Evolutionary conservation across 1,140 invertebrate genomes (phyloP).

Genomic region (Trachymyrmex cornetzi): DNA sequence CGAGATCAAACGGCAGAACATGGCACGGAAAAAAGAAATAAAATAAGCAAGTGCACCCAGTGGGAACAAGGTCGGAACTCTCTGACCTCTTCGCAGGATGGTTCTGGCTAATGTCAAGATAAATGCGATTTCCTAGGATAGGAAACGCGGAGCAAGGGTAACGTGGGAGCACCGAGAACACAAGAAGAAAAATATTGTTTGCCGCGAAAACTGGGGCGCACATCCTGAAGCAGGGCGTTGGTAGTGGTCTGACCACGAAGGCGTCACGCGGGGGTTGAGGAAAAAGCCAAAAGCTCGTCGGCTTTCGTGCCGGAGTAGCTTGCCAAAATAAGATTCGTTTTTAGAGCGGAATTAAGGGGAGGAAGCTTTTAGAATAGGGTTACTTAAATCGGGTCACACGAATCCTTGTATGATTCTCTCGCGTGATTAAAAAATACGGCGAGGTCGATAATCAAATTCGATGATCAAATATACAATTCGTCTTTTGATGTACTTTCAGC

Average conservation of each 20-base stretch:
- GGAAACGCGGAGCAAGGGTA: constrained; percentile 59
- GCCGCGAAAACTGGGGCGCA: constrained; percentile 78
- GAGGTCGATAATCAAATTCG: constrained; percentile 3
- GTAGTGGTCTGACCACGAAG: constrained; percentile 40
- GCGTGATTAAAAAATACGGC: background rate
- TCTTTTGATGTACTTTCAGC: constrained; percentile 20
- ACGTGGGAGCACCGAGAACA: constrained; percentile 36
- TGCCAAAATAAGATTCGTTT: constrained; percentile 72
- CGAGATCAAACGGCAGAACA: background rate
- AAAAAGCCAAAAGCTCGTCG: constrained; percentile 44
- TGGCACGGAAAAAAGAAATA: background rate
- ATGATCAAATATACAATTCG: background rate
- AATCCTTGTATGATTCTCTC: constrained; percentile 27
- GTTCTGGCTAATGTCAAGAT: constrained; percentile 81
- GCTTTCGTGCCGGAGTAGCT: constrained; percentile 52
- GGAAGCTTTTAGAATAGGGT: constrained; percentile 67
- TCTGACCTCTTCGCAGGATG: constrained; percentile 68
- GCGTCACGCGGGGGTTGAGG: constrained; percentile 29
- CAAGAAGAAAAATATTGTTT: constrained; percentile 80
- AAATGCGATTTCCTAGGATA: constrained; percentile 79
- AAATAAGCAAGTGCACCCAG: constrained; percentile 56
- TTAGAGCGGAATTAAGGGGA: constrained; percentile 54
- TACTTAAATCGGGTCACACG: constrained; percentile 55
- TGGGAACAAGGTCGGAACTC: constrained; percentile 66
- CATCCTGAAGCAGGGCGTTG: constrained; percentile 61